Evolutionary conservation across 1,140 invertebrate species (phyloP), one percentile per base, ranked within the genome.

Genomic region (Pogonognathellus flavescens): DNA sequence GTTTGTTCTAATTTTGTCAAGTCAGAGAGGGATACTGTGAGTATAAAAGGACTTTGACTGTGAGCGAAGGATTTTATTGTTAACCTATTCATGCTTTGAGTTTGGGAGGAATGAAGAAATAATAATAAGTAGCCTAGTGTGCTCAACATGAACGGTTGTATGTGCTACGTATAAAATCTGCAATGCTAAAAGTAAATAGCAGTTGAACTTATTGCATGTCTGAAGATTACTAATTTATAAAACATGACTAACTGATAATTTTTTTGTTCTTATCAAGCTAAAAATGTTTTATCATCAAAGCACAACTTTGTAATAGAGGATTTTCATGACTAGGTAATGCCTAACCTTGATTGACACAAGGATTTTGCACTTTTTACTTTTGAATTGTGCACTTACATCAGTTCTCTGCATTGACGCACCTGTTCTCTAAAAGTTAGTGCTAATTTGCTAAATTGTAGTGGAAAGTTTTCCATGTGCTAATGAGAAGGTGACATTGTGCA

Each of bases 321-420:
- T 76, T 41, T 76, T 76, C 31, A n/a, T 31, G 70, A 66, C 62
- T 25, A 11, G 11, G 11, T 14, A 16, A 16, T 8, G 31, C 16
- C 49, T 31, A 76, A 76, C 70, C 70, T 76, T 76, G 70, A 76
- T 76, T 76, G 11, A 57, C 18, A 76, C 41, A 76, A 41, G 70
- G 70, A 76, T 76, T 76, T n/a, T 76, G 14, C 22, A 16, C 6
- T 49, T 76, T 49, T 49, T 76, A 76, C 25, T 76, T 31, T 76
- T 50, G 25, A 49, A 76, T 76, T 76, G n/a, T 31, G 20, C 22
- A 60, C 59, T 60, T 18, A 25, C 18, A 22, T 7, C 7, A 62
- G 9, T 16, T 14, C 2, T 55, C 3, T 13, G 62, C 31, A 16
- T 76, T 9, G 31, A n/a, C 31, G 31, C 70, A 76, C 25, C 25